Base-by-base conservation (phyloP, 2,797 vertebrate genomes). In the Tragelaphus oryx region DNA sequence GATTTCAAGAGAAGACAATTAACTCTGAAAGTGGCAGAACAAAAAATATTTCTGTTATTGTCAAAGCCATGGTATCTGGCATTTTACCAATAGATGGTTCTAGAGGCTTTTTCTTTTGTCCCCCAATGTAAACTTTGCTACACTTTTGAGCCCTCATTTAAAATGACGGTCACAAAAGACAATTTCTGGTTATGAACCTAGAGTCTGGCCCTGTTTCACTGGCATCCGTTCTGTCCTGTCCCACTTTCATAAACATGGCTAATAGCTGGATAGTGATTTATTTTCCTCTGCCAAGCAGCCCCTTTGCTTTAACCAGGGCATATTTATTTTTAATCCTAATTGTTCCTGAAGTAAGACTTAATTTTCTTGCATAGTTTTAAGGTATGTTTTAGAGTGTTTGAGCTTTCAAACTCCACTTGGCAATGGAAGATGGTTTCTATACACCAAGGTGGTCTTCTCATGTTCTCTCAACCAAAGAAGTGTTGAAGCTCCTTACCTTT, bases 1-100 rank as follows among this genome's bases (percentile, higher is more conserved):
- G 60, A 65, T 94, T 95, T 95, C 83, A 81, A 89, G 37, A 80
- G 71, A 79, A 81, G 54, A 94, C 93, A 95, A 97, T 95, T 82
- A 94, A 95, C 52, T 93, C 89, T 91, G 78, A 94, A 96, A 94
- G 62, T 54, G 54, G 24, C 54, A 93, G 37, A 94, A 96, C 22
- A 94, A 82, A 97, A 71, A 75, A 89, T 94, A 94, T 80, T 89
- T 4, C 55, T 78, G 48, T 79, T 91, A 60, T 80, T 85, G 68
- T 89, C 87, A 93, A 84, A 95, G 62, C 16, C 57, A 54, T 14
- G n/a, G 50, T 74, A 28, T 62, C 95, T 93, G 78, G 55, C 91
- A 94, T 88, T 96, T 95, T 87, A 90, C 80, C 84, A 85, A 28
- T 7, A 94, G 82, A 89, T 76, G 46, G 44, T 75, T 96, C 57